phyloP scores from a whole-genome alignment of 35 echinoderm and acorn worm genomes.

The Heliocidaris erythrogramma region DNA sequence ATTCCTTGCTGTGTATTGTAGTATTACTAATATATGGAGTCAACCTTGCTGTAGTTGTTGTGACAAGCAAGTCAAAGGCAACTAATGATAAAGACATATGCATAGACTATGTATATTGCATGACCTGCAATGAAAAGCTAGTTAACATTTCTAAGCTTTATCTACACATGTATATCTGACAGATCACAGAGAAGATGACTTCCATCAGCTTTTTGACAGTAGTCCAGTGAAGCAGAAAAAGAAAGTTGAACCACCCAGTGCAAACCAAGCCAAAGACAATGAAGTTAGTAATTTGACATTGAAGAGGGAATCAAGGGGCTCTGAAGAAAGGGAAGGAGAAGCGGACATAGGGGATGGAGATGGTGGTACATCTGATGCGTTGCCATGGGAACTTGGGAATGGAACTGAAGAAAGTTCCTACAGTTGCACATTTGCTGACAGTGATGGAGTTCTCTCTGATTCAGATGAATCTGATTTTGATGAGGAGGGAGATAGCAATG shows the following conservation, averaged over 20 bases:
- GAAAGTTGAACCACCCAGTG: background rate
- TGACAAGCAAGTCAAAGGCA: background rate
- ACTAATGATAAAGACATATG: background rate
- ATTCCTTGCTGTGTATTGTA: background rate
- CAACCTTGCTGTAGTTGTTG: background rate
- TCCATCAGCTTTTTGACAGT: background rate
- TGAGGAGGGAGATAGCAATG: background rate
- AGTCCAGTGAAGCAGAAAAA: background rate
- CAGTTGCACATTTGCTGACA: constrained; percentile 9
- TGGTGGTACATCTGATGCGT: background rate
- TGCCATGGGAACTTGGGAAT: background rate
- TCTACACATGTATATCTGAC: background rate
- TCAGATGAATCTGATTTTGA: background rate
- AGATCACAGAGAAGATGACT: background rate
- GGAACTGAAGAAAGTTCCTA: background rate
- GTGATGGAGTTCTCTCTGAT: constrained; percentile 22
- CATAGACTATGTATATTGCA: background rate
- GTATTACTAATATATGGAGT: background rate
- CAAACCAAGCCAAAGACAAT: background rate
- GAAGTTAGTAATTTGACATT: background rate
- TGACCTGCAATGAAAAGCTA: background rate
- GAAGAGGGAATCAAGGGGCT: background rate
- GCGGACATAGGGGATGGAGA: background rate
- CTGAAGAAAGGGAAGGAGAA: background rate
- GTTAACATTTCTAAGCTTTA: background rate